Evolutionary conservation across 2,797 vertebrate species (phyloP).

Genomic region (Tragopan temminckii): DNA sequence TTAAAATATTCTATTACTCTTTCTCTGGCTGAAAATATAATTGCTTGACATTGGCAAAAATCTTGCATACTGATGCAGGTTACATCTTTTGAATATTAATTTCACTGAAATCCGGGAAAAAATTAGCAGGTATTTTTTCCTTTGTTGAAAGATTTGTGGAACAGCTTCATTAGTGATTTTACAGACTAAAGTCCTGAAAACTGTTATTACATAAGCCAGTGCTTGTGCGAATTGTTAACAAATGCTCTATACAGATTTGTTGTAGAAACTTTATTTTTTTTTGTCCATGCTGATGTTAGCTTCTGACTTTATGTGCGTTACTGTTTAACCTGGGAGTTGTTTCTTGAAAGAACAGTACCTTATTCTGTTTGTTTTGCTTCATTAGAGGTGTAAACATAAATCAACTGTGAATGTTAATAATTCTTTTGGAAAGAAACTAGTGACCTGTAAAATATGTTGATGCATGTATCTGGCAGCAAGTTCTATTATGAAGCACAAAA

Average conservation of each 20-base stretch:
- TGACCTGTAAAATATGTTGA: conserved; percentile 54
- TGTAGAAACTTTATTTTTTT: neutral
- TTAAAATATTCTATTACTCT: neutral
- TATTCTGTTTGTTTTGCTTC: conserved; percentile 54
- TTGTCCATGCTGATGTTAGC: neutral
- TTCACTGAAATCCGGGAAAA: neutral
- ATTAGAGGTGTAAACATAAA: conserved; percentile 55
- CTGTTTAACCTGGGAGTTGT: conserved; percentile 54
- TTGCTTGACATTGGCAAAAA: neutral
- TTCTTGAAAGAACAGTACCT: conserved; percentile 37
- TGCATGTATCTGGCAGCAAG: conserved; percentile 2
- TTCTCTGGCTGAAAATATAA: neutral
- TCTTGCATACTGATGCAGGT: neutral
- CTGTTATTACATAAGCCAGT: neutral
- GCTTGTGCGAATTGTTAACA: neutral
- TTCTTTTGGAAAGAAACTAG: conserved; percentile 35
- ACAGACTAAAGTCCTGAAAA: neutral
- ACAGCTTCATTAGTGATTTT: neutral
- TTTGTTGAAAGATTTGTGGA: neutral
- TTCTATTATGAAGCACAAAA: conserved; percentile 2
- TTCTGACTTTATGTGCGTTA: conserved; percentile 27
- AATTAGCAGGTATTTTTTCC: neutral
- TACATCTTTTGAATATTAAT: neutral
- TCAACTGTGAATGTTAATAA: conserved; percentile 48
- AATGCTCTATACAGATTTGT: neutral